phyloP scores from a whole-genome alignment of 1,140 invertebrate species.

The Bicyclus anynana region DNA sequence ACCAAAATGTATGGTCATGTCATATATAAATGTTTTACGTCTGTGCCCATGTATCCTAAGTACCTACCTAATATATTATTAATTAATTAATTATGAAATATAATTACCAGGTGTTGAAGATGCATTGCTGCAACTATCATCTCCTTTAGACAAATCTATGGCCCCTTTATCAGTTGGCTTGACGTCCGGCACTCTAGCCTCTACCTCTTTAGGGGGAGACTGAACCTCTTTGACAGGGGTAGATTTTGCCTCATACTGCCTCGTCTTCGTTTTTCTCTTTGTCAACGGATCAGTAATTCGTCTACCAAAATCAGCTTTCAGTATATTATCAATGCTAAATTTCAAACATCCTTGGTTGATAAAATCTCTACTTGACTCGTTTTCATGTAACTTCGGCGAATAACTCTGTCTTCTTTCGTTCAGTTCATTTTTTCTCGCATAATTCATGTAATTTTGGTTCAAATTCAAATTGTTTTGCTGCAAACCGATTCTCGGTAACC shows the following conservation, averaged over 20 bases:
- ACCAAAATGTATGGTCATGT: too few species aligned
- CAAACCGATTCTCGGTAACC: constrained; percentile 39
- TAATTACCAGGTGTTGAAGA: constrained; percentile 49
- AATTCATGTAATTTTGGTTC: constrained; percentile 50
- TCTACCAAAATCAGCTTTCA: constrained; percentile 92
- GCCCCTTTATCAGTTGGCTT: constrained; percentile 59
- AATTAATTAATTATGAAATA: background rate
- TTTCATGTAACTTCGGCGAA: constrained; percentile 55
- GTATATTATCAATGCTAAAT: constrained; percentile 95
- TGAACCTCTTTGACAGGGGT: constrained; percentile 44
- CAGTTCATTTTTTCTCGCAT: constrained; percentile 41
- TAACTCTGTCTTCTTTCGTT: constrained; percentile 44
- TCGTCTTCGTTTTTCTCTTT: constrained; percentile 73
- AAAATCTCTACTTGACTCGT: constrained; percentile 58
- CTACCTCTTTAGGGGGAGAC: constrained; percentile 38
- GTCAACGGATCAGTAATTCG: constrained; percentile 83
- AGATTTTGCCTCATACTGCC: constrained; percentile 46
- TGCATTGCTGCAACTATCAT: constrained; percentile 57
- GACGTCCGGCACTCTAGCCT: constrained; percentile 55
- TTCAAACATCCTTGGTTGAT: constrained; percentile 84
- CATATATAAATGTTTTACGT: too few species aligned
- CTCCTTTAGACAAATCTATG: constrained; percentile 64
- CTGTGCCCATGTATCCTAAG: too few species aligned
- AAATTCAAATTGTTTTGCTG: constrained; percentile 45
- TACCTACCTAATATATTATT: too few species aligned